Base-by-base conservation (phyloP, 2,797 vertebrate genomes). In the Acanthopagrus latus region DNA sequence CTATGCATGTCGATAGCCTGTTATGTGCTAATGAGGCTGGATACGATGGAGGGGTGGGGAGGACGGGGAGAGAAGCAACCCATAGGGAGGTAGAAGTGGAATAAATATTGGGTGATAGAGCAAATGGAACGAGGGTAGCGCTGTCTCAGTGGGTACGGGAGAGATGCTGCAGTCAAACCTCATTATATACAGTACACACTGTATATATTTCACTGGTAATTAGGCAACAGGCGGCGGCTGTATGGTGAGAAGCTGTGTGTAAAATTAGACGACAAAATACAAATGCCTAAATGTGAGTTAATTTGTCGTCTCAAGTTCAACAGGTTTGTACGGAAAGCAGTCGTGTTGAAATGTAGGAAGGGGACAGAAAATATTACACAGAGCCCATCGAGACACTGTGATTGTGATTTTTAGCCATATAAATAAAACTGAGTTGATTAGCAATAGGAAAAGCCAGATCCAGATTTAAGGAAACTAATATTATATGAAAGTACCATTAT, bases 11-110 rank as follows among this genome's bases (percentile, higher is more conserved):
- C 91, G 95, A 97, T 96, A 94, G 89, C 92, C 95, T 91, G 91
- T 97, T 97, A 97, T 93, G 95, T 87, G 91, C 86, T 97, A 97
- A 97, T 96, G 95, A 95, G 92, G 89, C 92, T 93, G 92, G 90
- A 94, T 90, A 90, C 82, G 77, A 91, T 91, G 89, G 81, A 71
- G 91, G 89, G 91, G 70, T 10, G 44, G 33, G 29, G 20, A 66
- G 58, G 60, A 29, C 59, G 62, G 70, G 60, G 52, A 51, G 76
- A 64, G 66, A 64, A 21, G 84, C 60, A 83, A 81, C 82, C 81
- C 88, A 81, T 82, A 86, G 93, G 93, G 90, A 94, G 82, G 83
- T 73, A 77, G 64, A 81, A 88, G 80, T 78, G 82, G 86, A 90
- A 88, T 91, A 88, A 76, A 82, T 87, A 75, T 84, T 84, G 79